Percentiles rank a stretch among this genome's conserved stretches.
These are phyloP conservation scores for Andrena fulva DNA, from an alignment of 2,888 invertebrate species.

Conservation along the genomic window DNA sequence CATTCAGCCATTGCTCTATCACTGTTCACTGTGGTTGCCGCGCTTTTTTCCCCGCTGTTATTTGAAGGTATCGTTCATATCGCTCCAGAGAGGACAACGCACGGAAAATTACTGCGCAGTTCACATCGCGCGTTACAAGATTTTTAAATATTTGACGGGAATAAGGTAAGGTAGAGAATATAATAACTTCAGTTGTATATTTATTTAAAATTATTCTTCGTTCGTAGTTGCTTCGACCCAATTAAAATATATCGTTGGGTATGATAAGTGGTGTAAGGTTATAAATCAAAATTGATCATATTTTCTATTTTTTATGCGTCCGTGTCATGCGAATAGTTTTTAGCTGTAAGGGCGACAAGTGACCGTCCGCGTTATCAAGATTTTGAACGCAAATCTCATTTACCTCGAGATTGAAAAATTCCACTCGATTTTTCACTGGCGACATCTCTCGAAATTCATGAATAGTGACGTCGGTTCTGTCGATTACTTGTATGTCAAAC, in stretches of 20 bases:
- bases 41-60: conserved; percentile 53
- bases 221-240: neutral
- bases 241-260: neutral
- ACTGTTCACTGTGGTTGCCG: conserved; percentile 21
- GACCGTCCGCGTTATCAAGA: conserved; percentile 47
- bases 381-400: conserved; percentile 67
- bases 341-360: conserved; percentile 32
- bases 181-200: neutral
- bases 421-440: conserved; percentile 70
- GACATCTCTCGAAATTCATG: conserved; percentile 72
- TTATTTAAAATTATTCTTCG: conserved; percentile 18
- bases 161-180: neutral
- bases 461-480: conserved; percentile 72
- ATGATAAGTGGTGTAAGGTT: neutral
- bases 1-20: conserved; percentile 15
- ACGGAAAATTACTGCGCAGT: neutral
- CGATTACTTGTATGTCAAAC: conserved; percentile 66
- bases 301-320: conserved; percentile 2
- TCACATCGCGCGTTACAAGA: neutral
- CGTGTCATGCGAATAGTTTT: neutral
- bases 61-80: neutral
- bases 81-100: neutral
- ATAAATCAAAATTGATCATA: neutral
- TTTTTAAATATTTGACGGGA: neutral
- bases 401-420: conserved; percentile 59